Evolutionary conservation across 2,113 vertebrate species (phyloP).

Genomic region (Cacatua alba): DNA sequence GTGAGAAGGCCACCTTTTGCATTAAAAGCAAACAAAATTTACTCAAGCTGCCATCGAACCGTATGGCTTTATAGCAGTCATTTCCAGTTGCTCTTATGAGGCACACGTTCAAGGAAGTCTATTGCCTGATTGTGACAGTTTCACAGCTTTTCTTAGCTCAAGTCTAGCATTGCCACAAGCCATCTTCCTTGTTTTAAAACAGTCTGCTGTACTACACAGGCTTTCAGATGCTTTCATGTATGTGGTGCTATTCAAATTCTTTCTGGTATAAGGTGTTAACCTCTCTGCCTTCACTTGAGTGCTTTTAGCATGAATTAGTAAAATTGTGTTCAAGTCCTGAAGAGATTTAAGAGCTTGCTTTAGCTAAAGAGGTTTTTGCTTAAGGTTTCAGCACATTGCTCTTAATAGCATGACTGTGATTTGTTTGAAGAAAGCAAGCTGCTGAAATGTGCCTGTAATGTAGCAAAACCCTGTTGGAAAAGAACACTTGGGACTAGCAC

Average conservation of each 20-base stretch:
- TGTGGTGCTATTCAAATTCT: neutral
- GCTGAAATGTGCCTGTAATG: neutral
- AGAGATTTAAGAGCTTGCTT: neutral
- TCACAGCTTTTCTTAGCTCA: conserved; percentile 19
- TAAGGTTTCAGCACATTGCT: neutral
- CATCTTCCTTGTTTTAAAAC: neutral
- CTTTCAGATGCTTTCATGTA: neutral
- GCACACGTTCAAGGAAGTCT: neutral
- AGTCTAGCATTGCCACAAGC: neutral
- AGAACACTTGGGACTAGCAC: neutral
- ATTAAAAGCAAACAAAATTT: neutral
- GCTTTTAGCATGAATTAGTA: neutral
- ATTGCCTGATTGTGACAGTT: neutral
- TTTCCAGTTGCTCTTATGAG: neutral
- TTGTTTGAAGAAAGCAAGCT: neutral
- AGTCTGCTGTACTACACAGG: neutral
- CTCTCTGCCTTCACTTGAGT: neutral
- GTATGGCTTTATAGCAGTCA: neutral
- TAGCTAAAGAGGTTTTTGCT: neutral
- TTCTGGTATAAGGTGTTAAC: neutral
- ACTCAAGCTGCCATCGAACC: neutral
- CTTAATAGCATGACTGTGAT: neutral
- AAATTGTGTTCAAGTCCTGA: neutral
- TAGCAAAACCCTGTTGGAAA: neutral
- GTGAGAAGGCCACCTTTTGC: neutral